Conservation (phyloP, 2,888 invertebrate species). For the Drosophila mayaguana region DNA sequence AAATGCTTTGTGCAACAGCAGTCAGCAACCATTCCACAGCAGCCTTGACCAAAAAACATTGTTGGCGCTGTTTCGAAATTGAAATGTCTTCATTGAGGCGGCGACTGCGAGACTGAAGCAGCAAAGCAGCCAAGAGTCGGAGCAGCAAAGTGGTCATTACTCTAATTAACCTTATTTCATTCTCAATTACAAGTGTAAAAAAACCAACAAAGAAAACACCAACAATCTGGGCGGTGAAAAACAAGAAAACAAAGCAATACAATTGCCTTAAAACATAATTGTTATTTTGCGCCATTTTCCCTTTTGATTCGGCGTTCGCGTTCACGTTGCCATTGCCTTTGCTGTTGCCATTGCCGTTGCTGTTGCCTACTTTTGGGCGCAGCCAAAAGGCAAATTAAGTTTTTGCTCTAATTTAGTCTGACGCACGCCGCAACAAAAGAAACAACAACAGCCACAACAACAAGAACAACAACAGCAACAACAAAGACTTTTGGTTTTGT, state of each 20-base stretch:
- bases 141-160: conserved; percentile 73
- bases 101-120: conserved; percentile 9
- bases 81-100: conserved; percentile 52
- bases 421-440: conserved; percentile 55
- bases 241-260: conserved; percentile 70
- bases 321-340: conserved; percentile 18
- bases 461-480: conserved; percentile 36
- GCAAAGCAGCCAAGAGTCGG: conserved; percentile 5
- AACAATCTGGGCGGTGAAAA: conserved; percentile 22
- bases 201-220: conserved; percentile 38
- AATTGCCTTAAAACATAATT: conserved; percentile 82
- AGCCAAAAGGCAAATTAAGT: conserved; percentile 80
- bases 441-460: conserved; percentile 36
- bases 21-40: conserved; percentile 17
- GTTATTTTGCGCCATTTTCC: conserved; percentile 77
- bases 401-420: conserved; percentile 81
- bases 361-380: conserved; percentile 69
- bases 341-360: conserved; percentile 33
- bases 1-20: conserved; percentile 39
- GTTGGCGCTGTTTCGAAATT: conserved; percentile 35
- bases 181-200: conserved; percentile 76
- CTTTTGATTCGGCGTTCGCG: conserved; percentile 65
- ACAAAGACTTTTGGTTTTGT: conserved; percentile 57
- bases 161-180: conserved; percentile 80
- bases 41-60: conserved; percentile 68